A percentile compares a stretch with the other conserved stretches of the same genome.
Conservation (phyloP, 2,113 vertebrate genomes). For the Vulpes vulpes region DNA sequence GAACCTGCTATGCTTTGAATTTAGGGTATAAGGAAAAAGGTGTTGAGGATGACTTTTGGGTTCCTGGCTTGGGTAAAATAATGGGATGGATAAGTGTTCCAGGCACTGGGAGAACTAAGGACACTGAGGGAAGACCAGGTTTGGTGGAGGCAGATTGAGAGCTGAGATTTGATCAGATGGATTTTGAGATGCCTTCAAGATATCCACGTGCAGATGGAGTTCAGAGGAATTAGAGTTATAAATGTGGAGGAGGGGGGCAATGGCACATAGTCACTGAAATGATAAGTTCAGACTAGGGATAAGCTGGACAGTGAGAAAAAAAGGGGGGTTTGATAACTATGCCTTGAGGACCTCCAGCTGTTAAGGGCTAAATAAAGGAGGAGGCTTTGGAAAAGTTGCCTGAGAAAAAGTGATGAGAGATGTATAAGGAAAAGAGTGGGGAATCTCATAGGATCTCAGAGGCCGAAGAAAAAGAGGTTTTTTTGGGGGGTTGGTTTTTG, state of each 20-base stretch:
- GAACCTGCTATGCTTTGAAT: slow-evolving; percentile 2
- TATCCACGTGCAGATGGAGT: background rate
- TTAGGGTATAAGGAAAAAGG: background rate
- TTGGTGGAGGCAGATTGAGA: background rate
- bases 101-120: background rate
- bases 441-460: background rate
- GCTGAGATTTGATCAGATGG: background rate
- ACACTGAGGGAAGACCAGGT: background rate
- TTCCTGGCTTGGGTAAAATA: slow-evolving; percentile 44
- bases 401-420: background rate
- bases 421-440: background rate
- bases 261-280: background rate
- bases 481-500: background rate
- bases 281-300: background rate
- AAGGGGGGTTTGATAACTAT: background rate
- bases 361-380: background rate
- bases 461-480: background rate
- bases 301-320: background rate
- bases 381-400: background rate
- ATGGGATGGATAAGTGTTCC: background rate
- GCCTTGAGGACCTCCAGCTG: background rate
- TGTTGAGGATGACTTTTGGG: background rate
- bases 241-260: background rate
- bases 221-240: background rate
- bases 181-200: background rate